phyloP scores from a whole-genome alignment of 1,140 invertebrate genomes.

The Drosophila ercepeae region DNA sequence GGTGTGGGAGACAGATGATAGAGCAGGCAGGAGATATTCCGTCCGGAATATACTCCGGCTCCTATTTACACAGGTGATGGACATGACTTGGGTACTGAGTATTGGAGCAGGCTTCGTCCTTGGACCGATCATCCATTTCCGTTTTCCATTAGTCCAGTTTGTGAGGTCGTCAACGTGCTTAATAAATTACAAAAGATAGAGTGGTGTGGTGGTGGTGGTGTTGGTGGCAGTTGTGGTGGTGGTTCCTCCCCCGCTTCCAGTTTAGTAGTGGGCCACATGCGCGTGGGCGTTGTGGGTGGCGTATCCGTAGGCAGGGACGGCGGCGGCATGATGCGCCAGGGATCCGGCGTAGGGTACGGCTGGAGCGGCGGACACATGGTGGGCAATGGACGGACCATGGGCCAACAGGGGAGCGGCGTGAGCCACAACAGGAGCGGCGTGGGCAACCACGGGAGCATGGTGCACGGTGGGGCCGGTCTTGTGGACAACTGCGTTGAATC shows the following conservation, averaged over 20 bases:
- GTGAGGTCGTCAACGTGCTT: constrained; percentile 86
- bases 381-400: constrained; percentile 65
- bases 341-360: constrained; percentile 66
- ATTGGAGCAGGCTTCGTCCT: constrained; percentile 84
- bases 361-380: constrained; percentile 74
- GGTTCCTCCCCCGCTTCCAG: constrained; percentile 2
- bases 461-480: constrained; percentile 83
- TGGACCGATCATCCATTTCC: constrained; percentile 92
- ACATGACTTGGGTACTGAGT: constrained; percentile 88
- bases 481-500: constrained; percentile 85
- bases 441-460: constrained; percentile 54
- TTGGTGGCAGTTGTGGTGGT: constrained; percentile 84
- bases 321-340: constrained; percentile 76
- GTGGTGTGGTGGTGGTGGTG: constrained; percentile 85
- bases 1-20: constrained; percentile 43
- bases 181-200: constrained; percentile 94
- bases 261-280: constrained; percentile 77
- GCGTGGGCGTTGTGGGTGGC: constrained; percentile 74
- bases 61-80: constrained; percentile 51
- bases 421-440: constrained; percentile 58
- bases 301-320: constrained; percentile 68
- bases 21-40: constrained; percentile 13
- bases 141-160: constrained; percentile 90
- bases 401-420: constrained; percentile 60
- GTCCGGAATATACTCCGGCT: constrained; percentile 17